Evolutionary conservation across 2,888 invertebrate genomes (phyloP).

Genomic region (Nowickia ferox): DNA sequence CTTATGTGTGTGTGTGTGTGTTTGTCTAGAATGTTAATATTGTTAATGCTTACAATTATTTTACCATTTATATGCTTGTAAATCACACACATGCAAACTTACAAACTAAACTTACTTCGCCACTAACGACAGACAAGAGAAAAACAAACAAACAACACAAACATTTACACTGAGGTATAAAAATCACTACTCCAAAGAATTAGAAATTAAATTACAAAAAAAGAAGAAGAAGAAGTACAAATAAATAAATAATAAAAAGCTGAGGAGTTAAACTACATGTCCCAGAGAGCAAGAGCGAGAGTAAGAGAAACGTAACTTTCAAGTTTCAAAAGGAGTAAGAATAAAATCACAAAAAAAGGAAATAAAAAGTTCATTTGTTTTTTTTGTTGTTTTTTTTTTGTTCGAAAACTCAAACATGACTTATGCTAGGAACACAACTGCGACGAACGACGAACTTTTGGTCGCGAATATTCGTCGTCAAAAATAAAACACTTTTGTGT

Average conservation of each 20-base stretch:
- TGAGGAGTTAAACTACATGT: slow-evolving; percentile 14
- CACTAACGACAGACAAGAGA: not conserved
- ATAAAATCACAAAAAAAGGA: slow-evolving; percentile 25
- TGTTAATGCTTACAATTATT: slow-evolving; percentile 44
- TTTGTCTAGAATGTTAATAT: not conserved
- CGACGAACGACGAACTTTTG: too few relatives aligned
- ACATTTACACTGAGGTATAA: slow-evolving; percentile 54
- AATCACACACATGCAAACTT: slow-evolving; percentile 8
- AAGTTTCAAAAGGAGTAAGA: slow-evolving; percentile 2
- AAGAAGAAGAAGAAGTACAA: slow-evolving; percentile 28
- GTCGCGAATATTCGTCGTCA: too few relatives aligned
- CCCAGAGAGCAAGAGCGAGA: slow-evolving; percentile 1
- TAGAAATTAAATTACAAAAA: slow-evolving; percentile 57
- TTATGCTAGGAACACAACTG: too few relatives aligned
- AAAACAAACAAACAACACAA: slow-evolving; percentile 21
- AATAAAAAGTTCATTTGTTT: slow-evolving; percentile 37
- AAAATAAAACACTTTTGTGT: too few relatives aligned
- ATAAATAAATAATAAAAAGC: too few relatives aligned
- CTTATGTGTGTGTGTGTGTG: not conserved
- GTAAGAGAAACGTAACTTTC: slow-evolving; percentile 5
- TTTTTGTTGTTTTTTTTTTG: not conserved
- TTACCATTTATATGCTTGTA: slow-evolving; percentile 48
- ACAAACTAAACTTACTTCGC: not conserved
- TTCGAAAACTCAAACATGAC: slow-evolving; percentile 45
- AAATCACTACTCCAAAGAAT: slow-evolving; percentile 62